Evolutionary conservation across 1,140 invertebrate species (phyloP), one percentile per base, ranked within the genome.

Genomic region (Anastatus disparis): DNA sequence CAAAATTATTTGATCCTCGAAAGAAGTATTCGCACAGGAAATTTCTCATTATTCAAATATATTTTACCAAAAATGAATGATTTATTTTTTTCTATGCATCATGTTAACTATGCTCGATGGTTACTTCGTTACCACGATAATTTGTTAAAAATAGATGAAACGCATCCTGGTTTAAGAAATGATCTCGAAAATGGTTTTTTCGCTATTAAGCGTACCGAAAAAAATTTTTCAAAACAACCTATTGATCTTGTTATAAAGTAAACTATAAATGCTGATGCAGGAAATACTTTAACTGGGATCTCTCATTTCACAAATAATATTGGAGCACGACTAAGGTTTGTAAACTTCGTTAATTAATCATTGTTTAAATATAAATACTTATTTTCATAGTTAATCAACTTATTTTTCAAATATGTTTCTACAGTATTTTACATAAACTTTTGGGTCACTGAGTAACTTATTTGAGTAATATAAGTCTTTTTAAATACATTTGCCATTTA

Each of bases 31-130:
- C 44, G 70, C 26, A 70, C 44, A 7, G 63, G 40, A 40, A 72
- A 78, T 72, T 75, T 64, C 7, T 63, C 71, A 63, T 46, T 76
- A 42, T 62, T 64, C 35, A 77, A 75, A 31, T 77, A 24, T 9
- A 24, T 71, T 10, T 42, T 84, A 9, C 66, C 77, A 7, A 80
- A 81, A 76, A 79, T 82, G 0, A 69, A 58, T 8, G 77, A 76
- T 74, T 29, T 83, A 29, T 82, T 84, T 72, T 84, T 84, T 50
- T 65, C 71, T 1, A 75, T 65, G 12, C 81, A 83, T 72, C 80
- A 83, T 55, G 77, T 48, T 44, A 82, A 83, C 44, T 82, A 83
- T 74, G 62, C 76, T 26, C 74, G 80, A n/a, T 82, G 73, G 61
- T 17, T 65, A 0, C 55, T 78, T 15, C 56, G 48, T 58, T 77